phyloP scores from a whole-genome alignment of 64 coral and sea anemone genomes.

The Pocillopora verrucosa region DNA sequence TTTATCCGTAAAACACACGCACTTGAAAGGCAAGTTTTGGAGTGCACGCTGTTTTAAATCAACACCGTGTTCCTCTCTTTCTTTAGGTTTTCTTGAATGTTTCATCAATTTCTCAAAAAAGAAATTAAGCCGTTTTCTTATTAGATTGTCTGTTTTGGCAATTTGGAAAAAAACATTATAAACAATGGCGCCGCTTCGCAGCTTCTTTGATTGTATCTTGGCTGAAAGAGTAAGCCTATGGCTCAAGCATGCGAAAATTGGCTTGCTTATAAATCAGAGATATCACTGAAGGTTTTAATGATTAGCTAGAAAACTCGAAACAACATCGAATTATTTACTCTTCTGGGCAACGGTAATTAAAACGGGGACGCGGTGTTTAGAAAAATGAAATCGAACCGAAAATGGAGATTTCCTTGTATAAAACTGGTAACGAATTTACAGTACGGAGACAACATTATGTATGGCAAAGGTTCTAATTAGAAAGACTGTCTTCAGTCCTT shows the following conservation, averaged over 20 bases:
- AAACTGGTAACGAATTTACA: too few species aligned
- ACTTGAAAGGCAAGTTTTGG: neutral
- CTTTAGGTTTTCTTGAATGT: neutral
- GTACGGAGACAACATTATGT: too few species aligned
- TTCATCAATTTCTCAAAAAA: neutral
- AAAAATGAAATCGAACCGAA: neutral
- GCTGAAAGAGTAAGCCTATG: neutral
- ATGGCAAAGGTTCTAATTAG: too few species aligned
- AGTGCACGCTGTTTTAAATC: neutral
- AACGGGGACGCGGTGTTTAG: neutral
- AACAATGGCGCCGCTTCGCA: neutral
- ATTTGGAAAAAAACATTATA: neutral
- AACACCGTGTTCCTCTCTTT: neutral
- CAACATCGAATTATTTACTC: neutral
- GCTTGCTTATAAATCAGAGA: constrained; percentile 26
- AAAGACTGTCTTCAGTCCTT: too few species aligned
- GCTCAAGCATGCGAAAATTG: constrained; percentile 31
- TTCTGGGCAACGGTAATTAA: neutral
- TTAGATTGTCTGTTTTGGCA: neutral
- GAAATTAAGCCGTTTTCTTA: neutral
- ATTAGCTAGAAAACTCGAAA: constrained; percentile 12
- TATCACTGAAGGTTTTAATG: constrained; percentile 2
- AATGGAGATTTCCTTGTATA: neutral
- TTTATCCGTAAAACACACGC: neutral
- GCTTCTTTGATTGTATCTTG: constrained; percentile 9